Evolutionary conservation across 2,797 vertebrate genomes (phyloP).

Genomic region (Chanos chanos): DNA sequence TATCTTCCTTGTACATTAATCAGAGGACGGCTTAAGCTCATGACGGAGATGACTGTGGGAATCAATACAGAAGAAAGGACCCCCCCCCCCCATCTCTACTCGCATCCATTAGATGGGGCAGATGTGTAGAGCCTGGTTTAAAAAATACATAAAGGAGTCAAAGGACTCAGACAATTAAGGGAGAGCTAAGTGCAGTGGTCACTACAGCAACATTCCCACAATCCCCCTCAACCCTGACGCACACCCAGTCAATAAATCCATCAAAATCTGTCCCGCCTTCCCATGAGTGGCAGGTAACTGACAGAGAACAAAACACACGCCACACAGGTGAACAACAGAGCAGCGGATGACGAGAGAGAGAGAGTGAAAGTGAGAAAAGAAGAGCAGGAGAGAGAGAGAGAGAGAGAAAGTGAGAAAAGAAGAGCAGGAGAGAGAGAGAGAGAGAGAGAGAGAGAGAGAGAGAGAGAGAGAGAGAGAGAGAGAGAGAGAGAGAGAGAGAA

Average conservation of each 20-base stretch:
- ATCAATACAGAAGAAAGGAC: constrained; percentile 11
- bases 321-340: background rate
- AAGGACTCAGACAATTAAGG: no score
- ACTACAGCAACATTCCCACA: no score
- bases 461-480: constrained; percentile 23
- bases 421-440: constrained; percentile 16
- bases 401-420: background rate
- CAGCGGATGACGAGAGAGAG: constrained; percentile 49
- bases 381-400: constrained; percentile 40
- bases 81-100: background rate
- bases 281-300: no score
- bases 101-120: background rate
- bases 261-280: no score
- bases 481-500: constrained; percentile 34
- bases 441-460: constrained; percentile 3
- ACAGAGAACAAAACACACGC: no score
- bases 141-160: background rate
- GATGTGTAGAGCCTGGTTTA: background rate
- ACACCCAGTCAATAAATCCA: no score
- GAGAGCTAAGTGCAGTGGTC: no score
- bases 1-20: constrained; percentile 40
- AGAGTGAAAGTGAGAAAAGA: no score
- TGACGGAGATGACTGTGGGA: background rate
- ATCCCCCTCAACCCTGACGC: no score
- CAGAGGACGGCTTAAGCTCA: background rate